Conservation (phyloP, 2,113 vertebrate genomes). For the Melanotaenia duboulayi region DNA sequence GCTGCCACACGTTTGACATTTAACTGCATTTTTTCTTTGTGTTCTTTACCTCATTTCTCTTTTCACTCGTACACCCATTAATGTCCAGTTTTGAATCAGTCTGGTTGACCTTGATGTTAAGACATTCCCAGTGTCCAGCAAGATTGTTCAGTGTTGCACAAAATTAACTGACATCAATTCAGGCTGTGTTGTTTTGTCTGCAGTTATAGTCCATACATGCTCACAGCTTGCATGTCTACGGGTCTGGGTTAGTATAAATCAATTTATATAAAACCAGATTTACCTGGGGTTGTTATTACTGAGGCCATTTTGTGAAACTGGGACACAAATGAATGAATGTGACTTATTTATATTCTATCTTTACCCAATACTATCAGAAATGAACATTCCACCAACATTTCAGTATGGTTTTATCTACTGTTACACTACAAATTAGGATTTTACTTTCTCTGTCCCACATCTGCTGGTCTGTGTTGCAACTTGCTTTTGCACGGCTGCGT, state of each 20-base stretch:
- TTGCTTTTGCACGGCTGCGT: conserved; percentile 1
- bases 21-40: neutral
- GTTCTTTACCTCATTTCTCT: neutral
- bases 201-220: too few species aligned
- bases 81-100: neutral
- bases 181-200: too few species aligned
- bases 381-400: neutral
- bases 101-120: neutral
- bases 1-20: neutral
- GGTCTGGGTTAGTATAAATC: neutral
- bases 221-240: too few species aligned
- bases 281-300: neutral
- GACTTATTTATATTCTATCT: neutral
- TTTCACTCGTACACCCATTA: neutral
- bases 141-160: too few species aligned
- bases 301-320: neutral
- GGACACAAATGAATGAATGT: neutral
- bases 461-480: neutral
- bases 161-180: too few species aligned
- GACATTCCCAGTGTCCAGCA: neutral
- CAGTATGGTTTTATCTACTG: neutral
- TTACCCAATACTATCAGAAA: neutral
- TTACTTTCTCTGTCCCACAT: neutral
- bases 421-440: neutral
- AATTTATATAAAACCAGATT: neutral